Percentiles rank a stretch among this genome's conserved stretches.
phyloP scores from a whole-genome alignment of 1,140 invertebrate genomes.

The Tetraneura akinire region DNA sequence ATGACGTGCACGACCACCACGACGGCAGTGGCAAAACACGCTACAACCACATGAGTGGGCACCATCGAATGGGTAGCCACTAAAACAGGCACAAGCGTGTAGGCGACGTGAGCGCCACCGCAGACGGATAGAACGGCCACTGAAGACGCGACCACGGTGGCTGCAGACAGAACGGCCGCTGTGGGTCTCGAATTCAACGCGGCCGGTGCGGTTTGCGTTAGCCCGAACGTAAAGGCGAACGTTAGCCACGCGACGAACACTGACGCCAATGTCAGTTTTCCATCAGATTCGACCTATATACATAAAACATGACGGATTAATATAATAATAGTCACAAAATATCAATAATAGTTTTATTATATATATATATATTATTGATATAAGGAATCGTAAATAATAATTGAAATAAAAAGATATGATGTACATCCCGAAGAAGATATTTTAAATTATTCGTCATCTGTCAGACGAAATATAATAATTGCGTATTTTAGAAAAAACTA shows the following conservation, averaged over 20 bases:
- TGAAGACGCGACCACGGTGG: constrained; percentile 61
- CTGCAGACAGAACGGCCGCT: constrained; percentile 61
- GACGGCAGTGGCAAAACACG: constrained; percentile 64
- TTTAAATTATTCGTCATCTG: too few relatives aligned
- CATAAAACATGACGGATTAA: too few relatives aligned
- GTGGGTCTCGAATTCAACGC: constrained; percentile 62
- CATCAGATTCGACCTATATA: constrained; percentile 57
- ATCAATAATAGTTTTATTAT: too few relatives aligned
- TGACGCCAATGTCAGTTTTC: constrained; percentile 58
- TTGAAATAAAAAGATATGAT: too few relatives aligned
- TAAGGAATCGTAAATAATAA: too few relatives aligned
- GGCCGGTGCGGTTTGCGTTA: constrained; percentile 61
- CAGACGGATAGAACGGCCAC: constrained; percentile 61
- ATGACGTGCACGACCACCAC: constrained; percentile 65
- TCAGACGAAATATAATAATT: too few relatives aligned
- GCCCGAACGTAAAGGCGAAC: constrained; percentile 60
- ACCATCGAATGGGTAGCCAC: constrained; percentile 73
- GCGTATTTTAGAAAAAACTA: too few relatives aligned
- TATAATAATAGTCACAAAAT: too few relatives aligned
- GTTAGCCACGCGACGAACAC: constrained; percentile 62
- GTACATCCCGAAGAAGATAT: too few relatives aligned
- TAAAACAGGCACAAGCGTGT: constrained; percentile 68
- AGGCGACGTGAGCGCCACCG: constrained; percentile 63
- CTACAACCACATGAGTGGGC: constrained; percentile 67
- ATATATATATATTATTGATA: too few relatives aligned